Evolutionary conservation across 2,113 vertebrate species (phyloP), one percentile per base, ranked within the genome.

Genomic region (Ochotona curzoniae): DNA sequence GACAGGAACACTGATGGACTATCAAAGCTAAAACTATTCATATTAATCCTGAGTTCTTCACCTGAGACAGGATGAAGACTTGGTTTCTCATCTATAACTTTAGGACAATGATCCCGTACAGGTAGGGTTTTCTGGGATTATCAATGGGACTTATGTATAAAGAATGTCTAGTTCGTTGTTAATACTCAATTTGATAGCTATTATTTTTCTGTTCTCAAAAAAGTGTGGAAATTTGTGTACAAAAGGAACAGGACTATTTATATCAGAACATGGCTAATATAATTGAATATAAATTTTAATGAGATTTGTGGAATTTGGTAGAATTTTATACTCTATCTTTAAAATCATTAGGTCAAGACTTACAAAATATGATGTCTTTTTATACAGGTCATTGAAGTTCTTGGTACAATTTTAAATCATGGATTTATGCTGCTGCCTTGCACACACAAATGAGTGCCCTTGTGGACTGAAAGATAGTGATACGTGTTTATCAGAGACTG

Each of bases 331-430:
- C 32, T 88, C 66, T 89, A 82, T 28, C 86, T 87, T 94, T 89
- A 95, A 79, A 25, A 92, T 44, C 79, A 75, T 93, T 93, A 89
- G 44, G 76, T 38, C 30, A 73, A 90, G 89, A 70, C 23, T 17
- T 84, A 25, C 75, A 85, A 93, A 79, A 85, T 71, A 83, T 38
- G 70, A 93, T 87, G 84, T 64, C 83, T 94, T 94, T 94, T 96
- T 35, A 82, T 78, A 90, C 96, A 95, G 87, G 84, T 96, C 95
- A 97, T 83, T 95, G 93, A 95, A 97, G 94, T 82, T 90, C 94
- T 95, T 76, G 64, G 30, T 90, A 94, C 38, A 89, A 74, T 95
- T 96, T 97, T 69, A 95, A 95, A 95, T 95, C 93, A 91, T 96
- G 94, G 90, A 93, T 94, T 93, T 83, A 87, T 86, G 82, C 75